phyloP scores from a whole-genome alignment of 1,140 invertebrate species.

The Bacillus rossius region DNA sequence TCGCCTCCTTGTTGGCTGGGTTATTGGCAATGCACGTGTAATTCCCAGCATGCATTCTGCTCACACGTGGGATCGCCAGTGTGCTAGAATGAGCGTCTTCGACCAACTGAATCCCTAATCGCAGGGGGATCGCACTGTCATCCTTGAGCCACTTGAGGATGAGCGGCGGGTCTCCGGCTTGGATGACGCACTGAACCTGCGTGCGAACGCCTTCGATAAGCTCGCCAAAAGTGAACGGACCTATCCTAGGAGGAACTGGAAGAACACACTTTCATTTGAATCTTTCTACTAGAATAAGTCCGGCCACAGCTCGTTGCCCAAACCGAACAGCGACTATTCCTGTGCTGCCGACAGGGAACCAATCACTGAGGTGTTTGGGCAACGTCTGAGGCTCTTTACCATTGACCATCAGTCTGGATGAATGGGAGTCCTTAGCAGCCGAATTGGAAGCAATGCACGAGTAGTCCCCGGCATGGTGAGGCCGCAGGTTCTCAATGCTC shows the following conservation, averaged over 20 bases:
- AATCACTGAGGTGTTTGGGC: background rate
- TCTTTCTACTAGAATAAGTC: no score
- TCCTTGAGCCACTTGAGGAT: constrained; percentile 46
- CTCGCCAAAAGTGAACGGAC: constrained; percentile 35
- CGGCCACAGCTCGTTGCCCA: no score
- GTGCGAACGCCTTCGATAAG: constrained; percentile 47
- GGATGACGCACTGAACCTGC: constrained; percentile 48
- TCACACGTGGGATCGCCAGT: constrained; percentile 33
- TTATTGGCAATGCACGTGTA: constrained; percentile 43
- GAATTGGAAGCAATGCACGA: constrained; percentile 39
- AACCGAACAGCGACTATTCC: no score
- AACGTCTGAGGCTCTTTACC: constrained; percentile 47
- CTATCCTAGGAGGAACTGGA: constrained; percentile 45
- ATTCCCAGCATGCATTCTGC: constrained; percentile 38
- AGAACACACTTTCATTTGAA: constrained; percentile 16
- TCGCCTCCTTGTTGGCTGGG: constrained; percentile 34
- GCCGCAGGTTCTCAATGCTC: constrained; percentile 45
- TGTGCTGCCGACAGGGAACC: no score
- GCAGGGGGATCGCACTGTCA: constrained; percentile 22
- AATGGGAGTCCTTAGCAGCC: constrained; percentile 35
- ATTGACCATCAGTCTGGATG: constrained; percentile 54
- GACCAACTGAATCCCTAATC: constrained; percentile 26
- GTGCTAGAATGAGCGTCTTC: constrained; percentile 31
- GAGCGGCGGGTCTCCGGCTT: constrained; percentile 41
- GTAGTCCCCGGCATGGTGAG: constrained; percentile 41